Evolutionary conservation across 2,797 vertebrate genomes (phyloP).

Genomic region (Margarornis squamiger): DNA sequence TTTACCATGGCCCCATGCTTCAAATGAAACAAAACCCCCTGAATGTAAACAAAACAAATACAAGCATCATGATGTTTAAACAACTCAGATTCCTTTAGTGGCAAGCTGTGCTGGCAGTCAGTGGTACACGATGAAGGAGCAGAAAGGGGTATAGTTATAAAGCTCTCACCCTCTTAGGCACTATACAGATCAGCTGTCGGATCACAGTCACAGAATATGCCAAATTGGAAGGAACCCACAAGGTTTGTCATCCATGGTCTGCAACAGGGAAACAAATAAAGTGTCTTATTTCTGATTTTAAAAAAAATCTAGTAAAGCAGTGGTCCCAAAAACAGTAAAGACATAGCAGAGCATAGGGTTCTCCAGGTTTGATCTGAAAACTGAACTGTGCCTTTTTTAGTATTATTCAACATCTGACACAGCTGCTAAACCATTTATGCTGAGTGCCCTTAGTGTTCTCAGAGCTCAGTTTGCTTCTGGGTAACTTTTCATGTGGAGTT

Average conservation of each 20-base stretch:
- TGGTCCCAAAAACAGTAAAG: neutral
- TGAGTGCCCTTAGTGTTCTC: neutral
- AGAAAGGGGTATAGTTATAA: neutral
- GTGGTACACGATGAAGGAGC: neutral
- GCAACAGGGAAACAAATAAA: neutral
- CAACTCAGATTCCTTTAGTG: neutral
- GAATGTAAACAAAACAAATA: conserved; percentile 24
- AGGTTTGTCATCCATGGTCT: neutral
- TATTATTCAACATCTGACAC: neutral
- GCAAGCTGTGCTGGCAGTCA: neutral
- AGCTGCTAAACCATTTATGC: neutral
- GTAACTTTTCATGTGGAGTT: neutral
- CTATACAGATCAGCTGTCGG: neutral
- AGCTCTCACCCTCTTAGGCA: neutral
- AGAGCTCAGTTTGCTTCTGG: neutral
- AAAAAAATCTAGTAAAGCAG: neutral
- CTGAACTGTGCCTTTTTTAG: neutral
- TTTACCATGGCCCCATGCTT: neutral
- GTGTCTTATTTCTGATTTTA: neutral
- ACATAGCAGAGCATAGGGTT: neutral
- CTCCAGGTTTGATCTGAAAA: neutral
- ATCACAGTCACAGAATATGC: neutral
- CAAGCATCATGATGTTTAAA: neutral
- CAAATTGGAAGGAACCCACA: neutral
- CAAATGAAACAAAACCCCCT: neutral